Evolutionary conservation across 1,140 invertebrate genomes (phyloP), one percentile per base, ranked within the genome.

Genomic region (Oryctes rhinoceros): DNA sequence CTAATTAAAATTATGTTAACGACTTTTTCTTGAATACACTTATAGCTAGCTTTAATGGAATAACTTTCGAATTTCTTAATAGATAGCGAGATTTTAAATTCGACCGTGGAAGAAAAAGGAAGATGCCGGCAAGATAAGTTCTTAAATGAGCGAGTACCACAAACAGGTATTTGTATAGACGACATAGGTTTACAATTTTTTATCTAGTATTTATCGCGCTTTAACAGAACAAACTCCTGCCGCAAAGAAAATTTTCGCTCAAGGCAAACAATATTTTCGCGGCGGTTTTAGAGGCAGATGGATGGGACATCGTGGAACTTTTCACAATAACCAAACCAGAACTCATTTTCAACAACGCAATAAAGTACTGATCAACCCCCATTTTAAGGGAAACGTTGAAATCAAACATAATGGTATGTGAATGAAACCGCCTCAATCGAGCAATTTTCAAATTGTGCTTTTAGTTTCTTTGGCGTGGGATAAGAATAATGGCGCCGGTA

Each of bases 401-500:
- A 76, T 76, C 13, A 76, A 76, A 44, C 35, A 76, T 48, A 76
- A 76, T 76, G 74, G 74, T 76, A 44, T 15, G n/a, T 4, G n/a
- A 53, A 53, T 53, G 49, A n/a, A 1, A 13, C 7, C 49, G 13
- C 49, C 4, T 53, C 4, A 53, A 53, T 53, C 5, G 13, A 53
- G n/a, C n/a, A 30, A 30, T 76, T 4, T 39, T 44, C 5, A 18
- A 20, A 76, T 76, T 13, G 1, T 76, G 30, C 0, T 76, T 76
- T 76, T 76, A 76, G 74, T 76, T 76, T 76, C 74, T 39, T 76
- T 76, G 39, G 74, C 74, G n/a, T 76, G 74, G 74, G 74, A 76
- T 30, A 76, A 76, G 9, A 76, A 76, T 39, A 76, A 37, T 76
- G 74, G n/a, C 39, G 7, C 35, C 2, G n/a, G 13, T n/a, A 76